Percentiles rank a stretch among this genome's conserved stretches.
phyloP scores from a whole-genome alignment of 2,113 vertebrate genomes.

The Lasiurus cinereus region DNA sequence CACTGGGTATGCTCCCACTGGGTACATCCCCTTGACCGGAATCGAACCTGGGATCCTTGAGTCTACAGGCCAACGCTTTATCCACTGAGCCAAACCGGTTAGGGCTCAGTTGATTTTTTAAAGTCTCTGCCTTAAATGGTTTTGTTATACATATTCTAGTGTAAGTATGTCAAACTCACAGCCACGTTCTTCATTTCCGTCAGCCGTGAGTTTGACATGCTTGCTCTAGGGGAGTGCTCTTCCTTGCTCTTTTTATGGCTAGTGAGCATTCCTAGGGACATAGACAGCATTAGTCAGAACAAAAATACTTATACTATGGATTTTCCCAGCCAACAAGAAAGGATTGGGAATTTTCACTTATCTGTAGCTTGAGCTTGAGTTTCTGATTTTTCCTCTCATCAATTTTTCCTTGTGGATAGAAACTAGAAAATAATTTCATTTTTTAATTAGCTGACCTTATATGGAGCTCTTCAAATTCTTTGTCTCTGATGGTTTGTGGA shows the following conservation, averaged over 20 bases:
- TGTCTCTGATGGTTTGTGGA: background rate
- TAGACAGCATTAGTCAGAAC: conserved; percentile 15
- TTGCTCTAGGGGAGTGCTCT: background rate
- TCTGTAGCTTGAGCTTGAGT: background rate
- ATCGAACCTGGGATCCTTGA: too few species aligned
- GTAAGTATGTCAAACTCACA: background rate
- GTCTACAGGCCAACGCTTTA: too few species aligned
- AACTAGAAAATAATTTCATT: conserved; percentile 36
- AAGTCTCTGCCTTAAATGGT: background rate
- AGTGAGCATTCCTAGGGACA: background rate
- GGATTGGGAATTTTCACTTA: conserved; percentile 28
- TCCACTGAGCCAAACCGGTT: too few species aligned
- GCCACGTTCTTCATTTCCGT: too few species aligned
- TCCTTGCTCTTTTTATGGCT: background rate
- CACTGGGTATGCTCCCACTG: too few species aligned
- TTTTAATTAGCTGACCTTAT: background rate
- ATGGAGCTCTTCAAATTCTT: background rate
- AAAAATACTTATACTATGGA: background rate
- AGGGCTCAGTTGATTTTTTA: too few species aligned
- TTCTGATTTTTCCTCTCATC: background rate
- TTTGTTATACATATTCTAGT: background rate
- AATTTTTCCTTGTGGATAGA: background rate
- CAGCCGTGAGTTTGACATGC: too few species aligned
- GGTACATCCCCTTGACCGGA: too few species aligned
- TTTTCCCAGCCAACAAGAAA: conserved; percentile 16